phyloP scores from a whole-genome alignment of 2,113 vertebrate genomes.

The Scopus umbretta region DNA sequence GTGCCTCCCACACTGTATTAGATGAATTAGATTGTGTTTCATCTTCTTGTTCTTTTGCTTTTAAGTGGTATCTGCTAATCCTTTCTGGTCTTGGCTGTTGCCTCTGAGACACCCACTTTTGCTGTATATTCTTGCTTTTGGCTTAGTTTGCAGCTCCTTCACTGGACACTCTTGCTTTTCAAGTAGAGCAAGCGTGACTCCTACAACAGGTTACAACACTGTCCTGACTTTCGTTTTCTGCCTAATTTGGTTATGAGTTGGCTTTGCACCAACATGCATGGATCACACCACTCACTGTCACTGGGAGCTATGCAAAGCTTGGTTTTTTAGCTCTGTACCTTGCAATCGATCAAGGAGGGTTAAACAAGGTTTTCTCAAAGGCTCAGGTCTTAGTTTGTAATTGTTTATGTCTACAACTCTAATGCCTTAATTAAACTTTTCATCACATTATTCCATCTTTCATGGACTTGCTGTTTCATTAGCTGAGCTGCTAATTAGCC shows the following conservation, averaged over 20 bases:
- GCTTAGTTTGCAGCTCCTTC: not conserved
- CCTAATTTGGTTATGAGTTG: not conserved
- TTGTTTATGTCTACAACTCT: not conserved
- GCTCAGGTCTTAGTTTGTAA: not conserved
- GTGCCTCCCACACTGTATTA: not conserved
- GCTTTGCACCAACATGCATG: not conserved
- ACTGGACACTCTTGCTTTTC: constrained; percentile 6
- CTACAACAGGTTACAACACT: not conserved
- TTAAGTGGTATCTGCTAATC: not conserved
- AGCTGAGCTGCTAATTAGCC: not conserved
- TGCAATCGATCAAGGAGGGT: not conserved
- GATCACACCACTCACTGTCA: not conserved
- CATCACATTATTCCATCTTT: not conserved
- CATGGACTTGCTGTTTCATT: not conserved
- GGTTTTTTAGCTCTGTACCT: not conserved
- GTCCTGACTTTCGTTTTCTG: not conserved
- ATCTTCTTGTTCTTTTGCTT: not conserved
- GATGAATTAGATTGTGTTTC: not conserved
- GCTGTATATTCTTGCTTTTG: not conserved
- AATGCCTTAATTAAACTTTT: constrained; percentile 14
- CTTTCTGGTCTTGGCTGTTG: not conserved
- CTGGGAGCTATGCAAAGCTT: not conserved
- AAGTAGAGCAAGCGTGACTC: not conserved
- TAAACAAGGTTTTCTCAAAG: not conserved
- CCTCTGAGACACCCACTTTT: not conserved